These are phyloP conservation scores for Anarsia innoxiella DNA, from an alignment of 2,888 invertebrate species.

Conservation along the genomic window DNA sequence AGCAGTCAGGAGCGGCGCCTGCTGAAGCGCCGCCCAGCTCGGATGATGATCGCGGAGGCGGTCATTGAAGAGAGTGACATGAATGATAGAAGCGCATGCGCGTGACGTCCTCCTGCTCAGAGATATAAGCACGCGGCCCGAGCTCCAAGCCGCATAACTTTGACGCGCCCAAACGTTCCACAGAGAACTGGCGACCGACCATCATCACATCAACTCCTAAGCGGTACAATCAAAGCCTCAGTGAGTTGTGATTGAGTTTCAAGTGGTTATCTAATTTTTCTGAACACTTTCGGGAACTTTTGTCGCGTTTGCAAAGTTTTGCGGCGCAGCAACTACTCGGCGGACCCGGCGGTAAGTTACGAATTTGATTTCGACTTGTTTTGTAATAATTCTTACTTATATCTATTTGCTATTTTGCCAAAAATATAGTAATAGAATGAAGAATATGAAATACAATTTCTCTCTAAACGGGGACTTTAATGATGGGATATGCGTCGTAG, in stretches of 20 bases:
- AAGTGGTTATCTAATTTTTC: constrained; percentile 33
- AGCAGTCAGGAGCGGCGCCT: constrained; percentile 3
- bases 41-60: constrained; percentile 53
- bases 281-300: constrained; percentile 39
- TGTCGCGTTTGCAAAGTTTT: constrained; percentile 40
- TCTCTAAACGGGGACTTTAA: too few relatives aligned
- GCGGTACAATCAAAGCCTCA: constrained; percentile 18
- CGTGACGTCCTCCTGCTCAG: constrained; percentile 33
- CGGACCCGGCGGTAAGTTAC: constrained; percentile 29
- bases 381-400: too few relatives aligned
- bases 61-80: constrained; percentile 65
- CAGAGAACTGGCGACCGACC: constrained; percentile 36
- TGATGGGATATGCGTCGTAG: too few relatives aligned
- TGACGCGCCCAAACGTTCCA: constrained; percentile 63
- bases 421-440: too few relatives aligned
- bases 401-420: too few relatives aligned
- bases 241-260: constrained; percentile 42
- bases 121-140: constrained; percentile 64
- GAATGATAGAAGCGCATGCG: constrained; percentile 62
- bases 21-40: constrained; percentile 11
- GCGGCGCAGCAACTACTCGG: constrained; percentile 27
- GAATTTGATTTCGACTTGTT: too few relatives aligned
- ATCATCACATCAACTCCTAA: constrained; percentile 16
- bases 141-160: constrained; percentile 62
- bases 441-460: too few relatives aligned